Conservation (phyloP, 2,888 invertebrate species). For the Germaria angustata region DNA sequence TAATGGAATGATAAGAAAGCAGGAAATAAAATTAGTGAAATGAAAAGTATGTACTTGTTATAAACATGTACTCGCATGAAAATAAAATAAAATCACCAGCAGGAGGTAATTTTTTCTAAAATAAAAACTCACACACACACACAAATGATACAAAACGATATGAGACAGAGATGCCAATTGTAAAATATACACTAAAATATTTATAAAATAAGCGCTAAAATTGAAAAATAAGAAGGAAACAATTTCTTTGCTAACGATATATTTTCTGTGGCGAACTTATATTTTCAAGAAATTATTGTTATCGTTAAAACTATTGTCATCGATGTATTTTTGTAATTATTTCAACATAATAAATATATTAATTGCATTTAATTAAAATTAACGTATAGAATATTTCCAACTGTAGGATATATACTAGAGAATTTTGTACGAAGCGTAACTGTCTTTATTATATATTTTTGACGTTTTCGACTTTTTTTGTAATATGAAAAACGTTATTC, state of each 20-base stretch:
- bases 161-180: not conserved
- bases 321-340: too few species aligned
- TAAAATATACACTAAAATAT: not conserved
- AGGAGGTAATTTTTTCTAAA: constrained; percentile 21
- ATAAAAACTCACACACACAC: not conserved
- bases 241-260: not conserved
- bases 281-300: not conserved
- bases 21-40: constrained; percentile 23
- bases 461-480: too few species aligned
- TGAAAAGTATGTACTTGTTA: not conserved
- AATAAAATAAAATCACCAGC: constrained; percentile 1
- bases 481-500: too few species aligned
- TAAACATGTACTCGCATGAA: too few species aligned
- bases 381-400: too few species aligned
- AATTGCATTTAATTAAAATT: too few species aligned
- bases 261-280: not conserved
- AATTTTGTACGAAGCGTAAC: too few species aligned
- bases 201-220: not conserved
- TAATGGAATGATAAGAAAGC: constrained; percentile 34
- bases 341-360: too few species aligned
- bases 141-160: not conserved
- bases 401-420: too few species aligned
- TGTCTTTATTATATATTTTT: too few species aligned
- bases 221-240: not conserved
- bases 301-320: too few species aligned